phyloP scores from a whole-genome alignment of 30 jellyfish, hydroid and myxozoan species.

The Aurelia coerulea region DNA sequence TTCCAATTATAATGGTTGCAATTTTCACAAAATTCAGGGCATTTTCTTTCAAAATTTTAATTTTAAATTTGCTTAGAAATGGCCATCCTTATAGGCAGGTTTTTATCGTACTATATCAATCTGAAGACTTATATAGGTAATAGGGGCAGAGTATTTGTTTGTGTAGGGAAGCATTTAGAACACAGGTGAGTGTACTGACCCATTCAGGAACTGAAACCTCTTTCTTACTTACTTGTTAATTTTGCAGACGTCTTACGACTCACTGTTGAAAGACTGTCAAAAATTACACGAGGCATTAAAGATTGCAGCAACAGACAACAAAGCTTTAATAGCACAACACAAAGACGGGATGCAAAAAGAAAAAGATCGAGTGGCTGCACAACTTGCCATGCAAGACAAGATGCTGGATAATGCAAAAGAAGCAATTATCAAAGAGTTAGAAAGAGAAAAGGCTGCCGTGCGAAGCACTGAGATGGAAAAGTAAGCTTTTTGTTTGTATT shows the following conservation, averaged over 20 bases:
- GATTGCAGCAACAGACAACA: conserved; percentile 88
- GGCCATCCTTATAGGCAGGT: too few relatives aligned
- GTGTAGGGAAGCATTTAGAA: too few relatives aligned
- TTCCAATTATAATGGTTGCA: too few relatives aligned
- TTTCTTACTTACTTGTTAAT: too few relatives aligned
- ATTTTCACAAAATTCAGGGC: too few relatives aligned
- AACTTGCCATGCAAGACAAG: conserved; percentile 52
- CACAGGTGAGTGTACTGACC: too few relatives aligned
- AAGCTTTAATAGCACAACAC: conserved; percentile 81
- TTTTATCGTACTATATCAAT: too few relatives aligned
- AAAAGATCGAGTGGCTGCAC: conserved; percentile 36
- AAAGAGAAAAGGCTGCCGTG: conserved; percentile 54
- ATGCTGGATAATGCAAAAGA: conserved; percentile 73
- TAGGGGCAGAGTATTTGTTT: too few relatives aligned
- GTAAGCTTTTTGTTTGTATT: conserved; percentile 17
- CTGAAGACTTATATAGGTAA: too few relatives aligned
- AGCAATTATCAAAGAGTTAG: conserved; percentile 67
- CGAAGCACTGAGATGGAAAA: conserved; percentile 63
- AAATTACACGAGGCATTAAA: conserved; percentile 71
- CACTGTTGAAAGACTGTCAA: conserved; percentile 53
- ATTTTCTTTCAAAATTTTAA: too few relatives aligned
- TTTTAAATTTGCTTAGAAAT: too few relatives aligned
- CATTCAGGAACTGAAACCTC: too few relatives aligned
- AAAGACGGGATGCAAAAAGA: conserved; percentile 70
- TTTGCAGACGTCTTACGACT: conserved; percentile 44